Percentiles rank a stretch among this genome's conserved stretches.
Conservation (phyloP, 2,113 vertebrate species). For the Turnix velox region DNA sequence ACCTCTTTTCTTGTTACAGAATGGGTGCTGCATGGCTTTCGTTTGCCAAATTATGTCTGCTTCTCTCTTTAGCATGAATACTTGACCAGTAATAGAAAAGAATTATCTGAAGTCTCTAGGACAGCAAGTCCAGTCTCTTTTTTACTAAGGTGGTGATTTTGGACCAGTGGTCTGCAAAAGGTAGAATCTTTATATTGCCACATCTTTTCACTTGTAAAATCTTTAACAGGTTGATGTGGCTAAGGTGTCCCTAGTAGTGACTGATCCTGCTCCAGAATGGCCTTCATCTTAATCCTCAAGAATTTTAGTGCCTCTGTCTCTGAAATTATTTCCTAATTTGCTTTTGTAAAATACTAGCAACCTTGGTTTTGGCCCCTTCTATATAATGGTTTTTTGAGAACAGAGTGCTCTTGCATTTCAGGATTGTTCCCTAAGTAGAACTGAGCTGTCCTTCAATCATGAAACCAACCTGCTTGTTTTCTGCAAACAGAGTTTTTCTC, state of each 20-base stretch:
- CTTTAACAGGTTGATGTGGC: not conserved
- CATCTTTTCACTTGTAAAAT: not conserved
- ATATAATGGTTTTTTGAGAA: not conserved
- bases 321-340: not conserved
- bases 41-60: not conserved
- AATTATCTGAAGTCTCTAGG: not conserved
- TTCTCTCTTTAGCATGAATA: not conserved
- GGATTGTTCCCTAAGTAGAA: not conserved
- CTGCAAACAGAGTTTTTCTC: not conserved
- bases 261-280: not conserved
- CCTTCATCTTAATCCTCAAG: not conserved
- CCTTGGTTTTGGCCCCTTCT: not conserved
- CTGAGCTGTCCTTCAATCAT: not conserved
- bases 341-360: not conserved
- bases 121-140: not conserved
- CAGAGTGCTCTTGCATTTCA: not conserved
- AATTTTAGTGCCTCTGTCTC: not conserved
- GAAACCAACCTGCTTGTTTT: not conserved
- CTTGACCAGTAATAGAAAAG: not conserved
- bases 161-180: accelerated
- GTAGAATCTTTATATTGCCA: not conserved
- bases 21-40: not conserved
- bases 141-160: not conserved
- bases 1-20: not conserved
- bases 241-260: not conserved